Percentiles rank a stretch among this genome's conserved stretches.
phyloP scores from a whole-genome alignment of 2,113 vertebrate genomes.

The Coreoperca whiteheadi region DNA sequence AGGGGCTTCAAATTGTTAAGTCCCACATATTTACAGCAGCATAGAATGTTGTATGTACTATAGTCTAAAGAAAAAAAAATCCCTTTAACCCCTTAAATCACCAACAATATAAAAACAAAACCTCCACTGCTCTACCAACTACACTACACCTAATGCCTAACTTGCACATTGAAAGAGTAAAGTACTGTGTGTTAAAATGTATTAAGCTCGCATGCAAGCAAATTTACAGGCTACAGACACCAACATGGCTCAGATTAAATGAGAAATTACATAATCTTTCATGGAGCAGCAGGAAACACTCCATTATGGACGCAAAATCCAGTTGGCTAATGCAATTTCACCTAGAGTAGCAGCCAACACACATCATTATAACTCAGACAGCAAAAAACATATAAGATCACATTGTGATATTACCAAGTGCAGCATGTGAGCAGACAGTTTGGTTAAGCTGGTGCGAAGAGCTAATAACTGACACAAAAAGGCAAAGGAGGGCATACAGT shows the following conservation, averaged over 20 bases:
- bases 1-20: background rate
- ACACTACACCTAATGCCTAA: background rate
- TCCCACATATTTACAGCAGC: background rate
- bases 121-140: no score
- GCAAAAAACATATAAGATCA: background rate
- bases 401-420: slow-evolving; percentile 18
- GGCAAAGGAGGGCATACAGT: background rate
- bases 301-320: slow-evolving; percentile 26
- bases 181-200: background rate
- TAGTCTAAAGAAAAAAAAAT: no score
- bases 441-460: background rate
- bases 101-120: background rate
- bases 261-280: slow-evolving; percentile 44
- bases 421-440: slow-evolving; percentile 6
- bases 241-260: slow-evolving; percentile 16
- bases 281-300: slow-evolving; percentile 38
- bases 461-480: slow-evolving; percentile 12
- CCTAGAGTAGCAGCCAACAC: slow-evolving; percentile 22
- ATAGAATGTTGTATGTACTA: no score
- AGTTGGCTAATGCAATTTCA: slow-evolving; percentile 43
- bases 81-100: background rate
- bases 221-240: slow-evolving; percentile 3
- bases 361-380: slow-evolving; percentile 20
- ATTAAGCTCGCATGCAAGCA: background rate
- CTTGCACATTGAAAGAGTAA: background rate